Conservation (phyloP, 2,888 invertebrate genomes). For the Euphydryas editha region DNA sequence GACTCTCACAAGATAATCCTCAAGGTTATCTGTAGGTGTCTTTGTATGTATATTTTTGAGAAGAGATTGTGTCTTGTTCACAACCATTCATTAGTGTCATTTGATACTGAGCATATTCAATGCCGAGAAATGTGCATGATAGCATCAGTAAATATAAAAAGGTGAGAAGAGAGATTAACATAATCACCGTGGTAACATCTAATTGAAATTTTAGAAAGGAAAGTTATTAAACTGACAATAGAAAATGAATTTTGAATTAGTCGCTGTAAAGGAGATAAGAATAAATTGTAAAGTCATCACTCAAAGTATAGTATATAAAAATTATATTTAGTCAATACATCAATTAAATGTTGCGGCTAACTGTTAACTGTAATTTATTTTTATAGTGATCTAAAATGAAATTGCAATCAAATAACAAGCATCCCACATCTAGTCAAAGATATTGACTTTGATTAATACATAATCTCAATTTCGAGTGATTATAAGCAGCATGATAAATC, state of each 20-base stretch:
- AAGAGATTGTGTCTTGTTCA: not conserved
- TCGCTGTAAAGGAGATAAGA: conserved; percentile 14
- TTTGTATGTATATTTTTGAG: conserved; percentile 1
- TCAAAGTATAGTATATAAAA: conserved; percentile 10
- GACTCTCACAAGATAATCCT: not conserved
- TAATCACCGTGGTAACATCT: conserved; percentile 26
- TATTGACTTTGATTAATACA: not conserved
- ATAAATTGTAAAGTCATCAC: conserved; percentile 27
- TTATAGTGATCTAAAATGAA: conserved; percentile 2
- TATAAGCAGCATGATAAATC: not conserved
- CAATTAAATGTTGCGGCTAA: not conserved
- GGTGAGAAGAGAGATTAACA: conserved; percentile 30
- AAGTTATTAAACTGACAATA: conserved; percentile 27
- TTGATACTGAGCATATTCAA: not conserved
- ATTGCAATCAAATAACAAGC: not conserved
- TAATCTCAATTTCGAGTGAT: not conserved
- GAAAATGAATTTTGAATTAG: conserved; percentile 29
- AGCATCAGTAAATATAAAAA: conserved; percentile 31
- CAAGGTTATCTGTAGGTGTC: conserved; percentile 19
- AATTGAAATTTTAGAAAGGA: conserved; percentile 43
- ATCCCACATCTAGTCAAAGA: not conserved
- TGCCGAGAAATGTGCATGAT: conserved; percentile 15
- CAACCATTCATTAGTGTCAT: not conserved
- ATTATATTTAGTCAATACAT: not conserved
- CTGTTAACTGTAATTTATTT: conserved; percentile 18